These are phyloP conservation scores for Onychorhynchus coronatus DNA, from an alignment of 2,113 vertebrate genomes.

Conservation along the genomic window DNA sequence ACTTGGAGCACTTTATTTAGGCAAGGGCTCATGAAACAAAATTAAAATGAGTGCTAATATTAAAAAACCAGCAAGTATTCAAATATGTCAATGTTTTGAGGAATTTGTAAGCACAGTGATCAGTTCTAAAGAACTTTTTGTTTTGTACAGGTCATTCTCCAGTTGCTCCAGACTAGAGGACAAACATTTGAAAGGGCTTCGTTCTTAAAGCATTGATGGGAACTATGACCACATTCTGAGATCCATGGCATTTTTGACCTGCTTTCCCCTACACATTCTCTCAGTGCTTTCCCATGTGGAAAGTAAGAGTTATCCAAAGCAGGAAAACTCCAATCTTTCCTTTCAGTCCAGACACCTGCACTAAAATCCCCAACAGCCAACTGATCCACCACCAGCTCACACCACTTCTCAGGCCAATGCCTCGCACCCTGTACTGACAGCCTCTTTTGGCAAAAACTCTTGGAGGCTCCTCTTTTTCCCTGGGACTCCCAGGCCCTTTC, in stretches of 20 bases:
- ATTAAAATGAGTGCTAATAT: not conserved
- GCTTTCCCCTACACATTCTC: not conserved
- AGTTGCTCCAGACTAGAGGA: not conserved
- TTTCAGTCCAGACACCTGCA: not conserved
- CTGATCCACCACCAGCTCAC: not conserved
- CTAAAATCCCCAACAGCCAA: not conserved
- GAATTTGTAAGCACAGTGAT: not conserved
- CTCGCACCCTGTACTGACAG: fast-evolving
- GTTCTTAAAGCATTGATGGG: not conserved
- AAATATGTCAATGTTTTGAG: not conserved
- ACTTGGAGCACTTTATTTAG: fast-evolving
- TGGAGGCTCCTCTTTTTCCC: not conserved
- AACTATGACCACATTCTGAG: not conserved
- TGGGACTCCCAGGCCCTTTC: not conserved
- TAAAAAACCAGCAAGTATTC: not conserved
- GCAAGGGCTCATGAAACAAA: not conserved
- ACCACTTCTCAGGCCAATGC: fast-evolving
- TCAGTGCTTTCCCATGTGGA: not conserved
- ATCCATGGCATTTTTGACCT: not conserved
- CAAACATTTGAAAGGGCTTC: not conserved
- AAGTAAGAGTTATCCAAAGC: not conserved
- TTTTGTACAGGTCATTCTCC: not conserved
- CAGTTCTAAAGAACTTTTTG: not conserved
- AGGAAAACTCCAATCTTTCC: fast-evolving
- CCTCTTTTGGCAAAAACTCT: not conserved